Percentiles rank a stretch among this genome's conserved stretches.
phyloP scores from a whole-genome alignment of 2,888 invertebrate species.

The Disparrhopalites patrizii region DNA sequence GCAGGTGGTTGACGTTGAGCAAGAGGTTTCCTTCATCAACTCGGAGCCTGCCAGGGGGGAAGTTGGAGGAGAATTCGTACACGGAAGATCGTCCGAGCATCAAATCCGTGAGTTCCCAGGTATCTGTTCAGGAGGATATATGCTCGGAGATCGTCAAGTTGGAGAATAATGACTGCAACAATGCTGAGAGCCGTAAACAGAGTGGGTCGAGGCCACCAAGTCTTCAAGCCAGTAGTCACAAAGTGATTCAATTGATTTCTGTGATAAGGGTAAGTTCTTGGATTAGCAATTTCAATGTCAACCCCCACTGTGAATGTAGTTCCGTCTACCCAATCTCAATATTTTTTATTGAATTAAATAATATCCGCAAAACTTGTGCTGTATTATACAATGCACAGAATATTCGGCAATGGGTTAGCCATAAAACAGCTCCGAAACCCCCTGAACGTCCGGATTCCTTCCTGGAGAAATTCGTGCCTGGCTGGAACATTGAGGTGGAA shows the following conservation, averaged over 20 bases:
- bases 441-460: slow-evolving; percentile 47
- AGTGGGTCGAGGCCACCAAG: neutral
- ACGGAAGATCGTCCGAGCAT: slow-evolving; percentile 29
- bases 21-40: slow-evolving; percentile 13
- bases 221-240: neutral
- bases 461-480: slow-evolving; percentile 47
- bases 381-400: slow-evolving; percentile 21
- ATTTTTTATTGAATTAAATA: neutral
- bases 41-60: slow-evolving; percentile 5
- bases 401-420: slow-evolving; percentile 45
- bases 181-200: neutral
- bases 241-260: slow-evolving; percentile 19
- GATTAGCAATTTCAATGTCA: neutral
- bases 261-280: slow-evolving; percentile 25
- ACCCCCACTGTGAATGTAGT: neutral
- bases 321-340: neutral
- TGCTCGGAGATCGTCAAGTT: slow-evolving; percentile 45
- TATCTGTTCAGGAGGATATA: slow-evolving; percentile 41
- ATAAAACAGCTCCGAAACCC: slow-evolving; percentile 45
- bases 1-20: too few relatives aligned
- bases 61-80: neutral
- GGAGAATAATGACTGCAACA: slow-evolving; percentile 28
- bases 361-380: too few relatives aligned
- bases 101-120: slow-evolving; percentile 37
- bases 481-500: slow-evolving; percentile 35